Conservation (phyloP, 53 echinoderm and acorn worm species). For the Paelopatides confundens region DNA sequence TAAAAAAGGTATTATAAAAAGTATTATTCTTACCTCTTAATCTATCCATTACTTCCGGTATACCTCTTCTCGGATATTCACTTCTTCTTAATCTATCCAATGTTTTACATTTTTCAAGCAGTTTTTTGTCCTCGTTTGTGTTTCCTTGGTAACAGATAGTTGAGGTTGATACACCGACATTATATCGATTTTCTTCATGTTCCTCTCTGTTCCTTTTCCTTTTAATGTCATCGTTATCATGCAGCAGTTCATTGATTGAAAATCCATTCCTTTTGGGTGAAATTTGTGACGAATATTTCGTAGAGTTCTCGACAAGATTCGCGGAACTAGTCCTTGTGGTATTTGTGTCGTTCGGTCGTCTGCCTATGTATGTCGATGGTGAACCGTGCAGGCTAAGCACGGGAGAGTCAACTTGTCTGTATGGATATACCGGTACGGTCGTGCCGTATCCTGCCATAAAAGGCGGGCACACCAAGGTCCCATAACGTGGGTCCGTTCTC, state of each 20-base stretch:
- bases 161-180: neutral
- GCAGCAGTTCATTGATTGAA: conserved; percentile 6
- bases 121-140: neutral
- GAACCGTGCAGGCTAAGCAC: neutral
- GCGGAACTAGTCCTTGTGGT: neutral
- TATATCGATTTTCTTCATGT: neutral
- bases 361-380: neutral
- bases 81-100: neutral
- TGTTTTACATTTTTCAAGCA: conserved; percentile 32
- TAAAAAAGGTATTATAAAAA: neutral
- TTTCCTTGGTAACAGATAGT: neutral
- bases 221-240: conserved; percentile 5
- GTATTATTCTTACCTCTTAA: conserved; percentile 6
- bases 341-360: neutral
- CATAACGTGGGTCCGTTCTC: conserved; percentile 11
- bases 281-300: neutral
- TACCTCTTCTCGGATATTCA: neutral
- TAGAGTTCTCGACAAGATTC: neutral
- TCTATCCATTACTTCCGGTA: conserved; percentile 7
- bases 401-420: neutral
- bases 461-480: neutral
- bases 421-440: neutral
- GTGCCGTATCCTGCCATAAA: conserved; percentile 10
- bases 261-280: conserved; percentile 10
- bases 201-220: neutral